Evolutionary conservation across 1,140 invertebrate species (phyloP), one percentile per base, ranked within the genome.

Genomic region (Agraylea sexmaculata): DNA sequence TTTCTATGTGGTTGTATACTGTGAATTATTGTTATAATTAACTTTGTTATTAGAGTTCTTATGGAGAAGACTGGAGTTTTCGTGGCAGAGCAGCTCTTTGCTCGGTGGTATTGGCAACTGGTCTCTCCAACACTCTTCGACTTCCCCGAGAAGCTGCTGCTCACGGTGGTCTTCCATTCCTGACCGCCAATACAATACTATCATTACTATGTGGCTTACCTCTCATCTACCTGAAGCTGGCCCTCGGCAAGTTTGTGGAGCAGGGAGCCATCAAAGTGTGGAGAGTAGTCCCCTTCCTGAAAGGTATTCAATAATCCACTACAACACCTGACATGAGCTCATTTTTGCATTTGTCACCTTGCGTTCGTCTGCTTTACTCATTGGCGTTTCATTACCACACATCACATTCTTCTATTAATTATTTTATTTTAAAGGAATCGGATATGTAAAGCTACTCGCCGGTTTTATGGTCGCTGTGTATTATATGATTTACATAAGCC

Each of bases 221-320:
- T 1, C 65, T 84, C 21, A 75, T 80, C 40, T 79, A 83, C 47
- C 64, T 83, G 42, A 82, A 86, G 59, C 69, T 83, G 7, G 71
- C 74, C 0, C 62, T 84, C 11, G 82, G 82, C 2, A 80, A 84
- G 56, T 78, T 81, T 53, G 74, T 74, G 23, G 74, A 78, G 50
- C 68, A 71, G 51, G 79, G 80, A 22, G 74, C 78, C 22, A 73
- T 79, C 42, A 79, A 77, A 20, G 70, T 78, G 41, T 86, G 80
- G 79, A 68, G 77, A 42, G 78, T 80, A 45, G 77, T 79, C 31
- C 81, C 82, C 2, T 57, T 84, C 4, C 74, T 83, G 49, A 77
- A 77, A 73, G 81, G 80, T 82, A 50, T 51, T 45, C 11, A 13
- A 12, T 31, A 42, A 40, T 40, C 13, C 10, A 37, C 22, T 19